Base-by-base conservation (phyloP, 1,140 invertebrate species). In the Caerostris extrusa region DNA sequence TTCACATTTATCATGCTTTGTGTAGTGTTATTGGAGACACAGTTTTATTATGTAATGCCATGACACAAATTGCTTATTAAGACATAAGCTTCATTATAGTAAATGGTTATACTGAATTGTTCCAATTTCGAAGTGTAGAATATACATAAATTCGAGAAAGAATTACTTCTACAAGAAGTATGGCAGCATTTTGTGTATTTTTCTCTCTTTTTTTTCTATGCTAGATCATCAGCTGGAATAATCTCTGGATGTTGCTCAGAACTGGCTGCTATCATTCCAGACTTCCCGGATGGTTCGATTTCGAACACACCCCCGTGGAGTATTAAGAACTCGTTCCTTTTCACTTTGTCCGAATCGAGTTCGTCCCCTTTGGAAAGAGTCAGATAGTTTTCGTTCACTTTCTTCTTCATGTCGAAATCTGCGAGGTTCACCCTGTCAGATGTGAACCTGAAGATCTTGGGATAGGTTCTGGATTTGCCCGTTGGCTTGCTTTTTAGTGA, bases 341-440 rank as follows among this genome's bases (percentile, higher is more conserved):
- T 90, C 3, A 95, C 93, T 53, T 81, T 94, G 17, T 95, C 94
- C 34, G 94, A 94, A 34, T 95, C 94, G 14, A 95, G 71, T 34
- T 92, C 90, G 56, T 95, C 95, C 12, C 93, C 94, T 82, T 95
- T 95, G 3, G 86, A 57, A 97, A 95, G 97, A 97, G 95, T 97
- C 97, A 60, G 97, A 34, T 94, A 94, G 58, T 94, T 91, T 14
- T 92, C 92, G 19, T 89, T 94, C 12, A 91, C 85, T 57, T 95
- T 95, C 85, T 95, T 95, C 53, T 91, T 91, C 60, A 67, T 92
- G 58, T 95, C 95, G 56, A 95, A 95, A 17, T 95, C 95, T 10
- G 94, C 92, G 17, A 95, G 77, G 17, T 94, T 94, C n/a, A 95
- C 93, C 19, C 95, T 77, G 53, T 95, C 95, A 10, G 94, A 67